These are phyloP conservation scores for Salvator merianae DNA, from an alignment of 2,113 vertebrate genomes.

Conservation along the genomic window DNA sequence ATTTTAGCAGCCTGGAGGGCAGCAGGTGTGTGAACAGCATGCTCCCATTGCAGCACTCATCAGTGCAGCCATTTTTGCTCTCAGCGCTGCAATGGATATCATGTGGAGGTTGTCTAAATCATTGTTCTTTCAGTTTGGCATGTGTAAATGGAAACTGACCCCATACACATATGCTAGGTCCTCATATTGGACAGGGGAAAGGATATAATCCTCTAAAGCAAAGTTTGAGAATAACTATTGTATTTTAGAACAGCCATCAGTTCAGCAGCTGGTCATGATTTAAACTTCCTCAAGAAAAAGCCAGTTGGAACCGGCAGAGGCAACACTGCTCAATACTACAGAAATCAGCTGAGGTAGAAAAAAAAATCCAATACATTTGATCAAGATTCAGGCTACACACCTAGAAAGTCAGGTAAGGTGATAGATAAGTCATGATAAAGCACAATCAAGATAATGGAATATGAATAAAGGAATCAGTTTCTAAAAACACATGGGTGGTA, in stretches of 20 bases:
- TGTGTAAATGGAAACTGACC: not conserved
- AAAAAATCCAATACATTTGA: not conserved
- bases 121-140: not conserved
- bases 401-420: not conserved
- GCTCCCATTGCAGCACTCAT: too few species aligned
- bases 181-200: not conserved
- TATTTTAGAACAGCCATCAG: too few species aligned
- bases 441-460: not conserved
- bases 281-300: not conserved
- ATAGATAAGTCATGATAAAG: not conserved
- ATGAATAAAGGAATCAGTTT: not conserved
- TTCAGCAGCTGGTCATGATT: not conserved
- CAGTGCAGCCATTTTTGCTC: too few species aligned
- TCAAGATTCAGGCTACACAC: not conserved
- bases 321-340: not conserved
- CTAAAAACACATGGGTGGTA: not conserved
- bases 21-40: too few species aligned
- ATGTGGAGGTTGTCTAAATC: not conserved
- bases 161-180: not conserved
- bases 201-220: too few species aligned
- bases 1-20: too few species aligned
- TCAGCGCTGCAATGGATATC: too few species aligned
- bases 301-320: not conserved
- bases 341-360: not conserved
- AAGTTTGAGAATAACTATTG: too few species aligned